Evolutionary conservation across 92 coral and sea anemone genomes (phyloP).

Genomic region (Isaurus tuberculatus): DNA sequence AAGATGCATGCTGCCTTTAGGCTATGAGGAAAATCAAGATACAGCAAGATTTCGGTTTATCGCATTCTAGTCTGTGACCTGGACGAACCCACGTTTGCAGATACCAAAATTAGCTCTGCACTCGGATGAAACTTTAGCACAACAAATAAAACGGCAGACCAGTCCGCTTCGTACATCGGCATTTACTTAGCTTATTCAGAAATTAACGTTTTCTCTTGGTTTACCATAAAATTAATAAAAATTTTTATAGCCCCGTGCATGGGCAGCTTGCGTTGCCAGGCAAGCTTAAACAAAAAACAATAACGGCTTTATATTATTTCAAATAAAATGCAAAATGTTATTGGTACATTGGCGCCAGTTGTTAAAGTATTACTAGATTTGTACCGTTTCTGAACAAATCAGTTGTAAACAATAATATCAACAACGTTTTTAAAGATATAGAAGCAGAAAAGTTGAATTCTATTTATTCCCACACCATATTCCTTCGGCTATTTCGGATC

Average conservation of each 20-base stretch:
- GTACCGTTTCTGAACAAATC: neutral
- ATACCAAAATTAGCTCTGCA: constrained; percentile 25
- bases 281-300: neutral
- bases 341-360: neutral
- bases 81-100: neutral
- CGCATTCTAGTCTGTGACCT: constrained; percentile 40
- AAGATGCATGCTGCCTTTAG: constrained; percentile 12
- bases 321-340: neutral
- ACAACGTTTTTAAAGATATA: neutral
- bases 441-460: too few relatives aligned
- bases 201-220: too few relatives aligned
- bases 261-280: neutral
- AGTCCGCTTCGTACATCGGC: constrained; percentile 24
- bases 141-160: constrained; percentile 4
- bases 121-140: constrained; percentile 2
- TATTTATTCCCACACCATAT: too few relatives aligned
- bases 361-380: neutral
- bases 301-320: too few relatives aligned
- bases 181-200: neutral
- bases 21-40: neutral
- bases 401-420: neutral
- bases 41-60: constrained; percentile 10
- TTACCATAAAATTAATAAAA: too few relatives aligned
- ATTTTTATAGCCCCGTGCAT: too few relatives aligned
- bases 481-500: too few relatives aligned